These are phyloP conservation scores for Trachurus trachurus DNA, from an alignment of 2,797 vertebrate species.

Conservation along the genomic window DNA sequence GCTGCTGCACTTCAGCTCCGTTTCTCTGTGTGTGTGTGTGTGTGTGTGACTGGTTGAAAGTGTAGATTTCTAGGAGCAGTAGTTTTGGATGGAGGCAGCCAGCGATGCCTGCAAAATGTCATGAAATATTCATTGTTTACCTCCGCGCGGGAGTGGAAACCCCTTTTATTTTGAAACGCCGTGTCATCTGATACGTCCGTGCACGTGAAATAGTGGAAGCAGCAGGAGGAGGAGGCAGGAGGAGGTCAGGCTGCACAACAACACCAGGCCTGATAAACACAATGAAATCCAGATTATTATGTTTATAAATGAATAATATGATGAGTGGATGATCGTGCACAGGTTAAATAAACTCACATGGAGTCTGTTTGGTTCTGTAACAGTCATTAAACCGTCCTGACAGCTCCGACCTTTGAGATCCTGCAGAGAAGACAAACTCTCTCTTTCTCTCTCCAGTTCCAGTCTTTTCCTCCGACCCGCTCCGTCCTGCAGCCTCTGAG, in stretches of 20 bases:
- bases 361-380: too few species aligned
- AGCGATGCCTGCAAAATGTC: neutral
- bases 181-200: conserved; percentile 7
- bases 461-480: neutral
- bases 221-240: neutral
- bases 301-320: neutral
- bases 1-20: neutral
- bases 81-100: neutral
- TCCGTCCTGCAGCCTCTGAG: too few species aligned
- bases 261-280: neutral
- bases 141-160: neutral
- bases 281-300: neutral
- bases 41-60: neutral
- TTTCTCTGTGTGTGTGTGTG: neutral
- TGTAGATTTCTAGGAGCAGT: neutral
- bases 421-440: neutral
- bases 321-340: neutral
- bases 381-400: neutral
- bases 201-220: neutral
- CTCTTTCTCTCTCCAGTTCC: neutral
- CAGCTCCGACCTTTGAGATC: neutral
- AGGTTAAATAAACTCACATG: neutral
- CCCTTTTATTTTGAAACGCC: conserved; percentile 10
- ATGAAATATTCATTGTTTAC: conserved; percentile 13
- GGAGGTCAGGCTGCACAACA: neutral